A percentile compares a stretch with the other conserved stretches of the same genome.
phyloP scores from a whole-genome alignment of 2,797 vertebrate species.

The Phataginus tricuspis region DNA sequence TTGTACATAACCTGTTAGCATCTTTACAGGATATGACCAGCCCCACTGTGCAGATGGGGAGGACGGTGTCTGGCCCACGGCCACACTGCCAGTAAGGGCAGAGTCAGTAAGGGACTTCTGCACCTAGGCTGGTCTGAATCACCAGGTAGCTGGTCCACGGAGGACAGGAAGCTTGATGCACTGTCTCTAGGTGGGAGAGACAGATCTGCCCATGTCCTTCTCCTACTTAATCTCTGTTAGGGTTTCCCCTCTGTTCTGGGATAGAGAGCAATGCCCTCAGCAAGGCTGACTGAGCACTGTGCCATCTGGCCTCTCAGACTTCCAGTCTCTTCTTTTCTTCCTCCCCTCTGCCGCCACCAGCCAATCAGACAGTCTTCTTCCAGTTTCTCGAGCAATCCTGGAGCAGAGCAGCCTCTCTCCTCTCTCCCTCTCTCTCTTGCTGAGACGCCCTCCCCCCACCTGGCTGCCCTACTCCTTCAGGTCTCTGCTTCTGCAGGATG shows the following conservation, averaged over 20 bases:
- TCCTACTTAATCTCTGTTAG: neutral
- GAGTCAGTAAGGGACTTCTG: neutral
- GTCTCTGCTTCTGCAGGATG: neutral
- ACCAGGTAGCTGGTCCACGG: rapidly evolving
- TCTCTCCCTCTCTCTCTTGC: neutral
- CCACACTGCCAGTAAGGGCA: neutral
- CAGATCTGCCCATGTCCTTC: neutral
- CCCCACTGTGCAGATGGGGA: neutral
- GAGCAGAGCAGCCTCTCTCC: neutral
- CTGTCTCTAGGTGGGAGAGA: neutral
- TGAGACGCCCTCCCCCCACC: neutral
- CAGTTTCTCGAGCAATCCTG: neutral
- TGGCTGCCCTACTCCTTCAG: neutral
- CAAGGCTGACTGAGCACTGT: no score
- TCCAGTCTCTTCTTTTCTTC: neutral
- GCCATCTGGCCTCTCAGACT: neutral
- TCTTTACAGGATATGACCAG: no score
- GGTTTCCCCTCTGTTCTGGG: neutral
- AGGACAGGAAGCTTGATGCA: neutral
- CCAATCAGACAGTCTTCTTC: neutral
- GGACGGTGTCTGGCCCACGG: neutral
- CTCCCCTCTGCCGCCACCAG: neutral
- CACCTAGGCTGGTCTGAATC: no score
- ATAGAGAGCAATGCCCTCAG: neutral
- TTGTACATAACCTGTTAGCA: neutral